Evolutionary conservation across 2,888 invertebrate genomes (phyloP), one percentile per base, ranked within the genome.

Genomic region (Tenthredo livida): DNA sequence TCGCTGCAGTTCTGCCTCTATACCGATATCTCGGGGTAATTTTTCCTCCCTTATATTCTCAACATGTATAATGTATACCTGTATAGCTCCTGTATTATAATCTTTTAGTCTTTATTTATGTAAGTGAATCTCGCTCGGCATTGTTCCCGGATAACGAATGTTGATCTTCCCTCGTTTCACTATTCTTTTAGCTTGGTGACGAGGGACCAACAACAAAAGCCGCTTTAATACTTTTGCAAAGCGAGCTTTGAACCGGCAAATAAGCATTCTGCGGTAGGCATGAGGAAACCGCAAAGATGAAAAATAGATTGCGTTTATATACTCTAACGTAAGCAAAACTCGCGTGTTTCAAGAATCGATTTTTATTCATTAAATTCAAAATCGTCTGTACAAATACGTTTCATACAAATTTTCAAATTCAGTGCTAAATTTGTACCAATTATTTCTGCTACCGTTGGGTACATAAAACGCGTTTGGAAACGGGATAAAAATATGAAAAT

Each of bases 171-270:
- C 70, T 37, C 70, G 33, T 70, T 29, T 33, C 37, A 17, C 33
- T 70, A 25, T 61, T 61, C 61, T 61, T 61, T 61, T 61, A 61
- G 12, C 70, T 37, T n/a, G 37, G 37, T 37, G 70, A 70, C 70
- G 37, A 70, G 29, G 29, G 29, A 70, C 33, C 61, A 61, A 25
- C 61, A 61, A 61, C 54, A 54, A 61, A 61, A 61, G 61, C 61
- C 25, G 61, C 21, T 61, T 61, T 25, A 61, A 61, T 25, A 61
- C 61, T 25, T 25, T 61, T 25, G 10, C 25, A 61, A 61, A 25
- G n/a, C 54, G 61, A 61, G 61, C 61, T 61, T 61, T 61, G 61
- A 61, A 61, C 21, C 61, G 61, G 61, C 12, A 61, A 61, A 61
- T 61, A 61, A 61, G 10, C 61, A 25, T 61, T 61, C 25, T 61